These are phyloP conservation scores for Pristiophorus japonicus DNA, from an alignment of 2,113 vertebrate species.

Conservation along the genomic window DNA sequence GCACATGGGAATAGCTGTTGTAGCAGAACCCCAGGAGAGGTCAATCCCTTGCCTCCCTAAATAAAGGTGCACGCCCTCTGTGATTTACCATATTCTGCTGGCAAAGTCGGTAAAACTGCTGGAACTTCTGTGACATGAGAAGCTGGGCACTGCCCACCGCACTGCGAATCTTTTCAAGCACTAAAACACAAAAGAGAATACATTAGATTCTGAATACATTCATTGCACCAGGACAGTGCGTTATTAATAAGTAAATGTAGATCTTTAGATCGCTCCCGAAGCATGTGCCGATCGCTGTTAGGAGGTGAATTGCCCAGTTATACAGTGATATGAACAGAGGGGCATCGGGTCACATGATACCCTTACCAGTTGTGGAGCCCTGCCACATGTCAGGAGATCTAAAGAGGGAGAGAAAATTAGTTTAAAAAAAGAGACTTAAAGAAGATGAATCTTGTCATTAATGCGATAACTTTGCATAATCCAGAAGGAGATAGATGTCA, in stretches of 20 bases:
- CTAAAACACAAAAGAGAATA: conserved; percentile 50
- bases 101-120: conserved; percentile 97
- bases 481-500: background rate
- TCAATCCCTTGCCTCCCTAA: background rate
- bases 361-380: background rate
- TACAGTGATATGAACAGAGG: background rate
- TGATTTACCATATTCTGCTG: conserved; percentile 92
- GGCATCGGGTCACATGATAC: background rate
- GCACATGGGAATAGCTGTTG: background rate
- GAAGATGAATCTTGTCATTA: background rate
- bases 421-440: background rate
- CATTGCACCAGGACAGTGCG: background rate
- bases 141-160: conserved; percentile 92
- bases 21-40: background rate
- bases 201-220: background rate
- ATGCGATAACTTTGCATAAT: background rate
- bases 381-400: background rate
- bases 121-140: conserved; percentile 96
- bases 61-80: too few relatives aligned
- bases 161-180: conserved; percentile 88
- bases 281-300: too few relatives aligned
- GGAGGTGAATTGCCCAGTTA: background rate
- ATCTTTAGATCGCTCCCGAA: background rate
- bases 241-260: background rate
- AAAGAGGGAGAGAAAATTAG: background rate